phyloP scores from a whole-genome alignment of 1,140 invertebrate species.

The Stegodyphus mimosarum region DNA sequence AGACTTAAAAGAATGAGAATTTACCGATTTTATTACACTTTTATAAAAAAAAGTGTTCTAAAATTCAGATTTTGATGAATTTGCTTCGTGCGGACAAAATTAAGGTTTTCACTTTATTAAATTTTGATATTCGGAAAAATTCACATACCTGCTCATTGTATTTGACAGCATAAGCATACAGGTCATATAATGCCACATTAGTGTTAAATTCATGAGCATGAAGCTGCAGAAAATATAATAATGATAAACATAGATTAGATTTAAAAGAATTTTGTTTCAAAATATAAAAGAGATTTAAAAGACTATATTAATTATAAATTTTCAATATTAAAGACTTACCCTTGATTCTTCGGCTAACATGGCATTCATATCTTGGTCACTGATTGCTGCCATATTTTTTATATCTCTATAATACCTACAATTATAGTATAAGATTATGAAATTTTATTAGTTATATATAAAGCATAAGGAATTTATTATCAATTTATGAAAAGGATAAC shows the following conservation, averaged over 20 bases:
- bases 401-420: conserved; percentile 73
- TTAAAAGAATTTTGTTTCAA: neutral
- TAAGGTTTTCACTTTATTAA: neutral
- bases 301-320: neutral
- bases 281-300: too few species aligned
- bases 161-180: conserved; percentile 94
- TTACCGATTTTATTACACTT: too few species aligned
- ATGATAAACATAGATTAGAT: neutral
- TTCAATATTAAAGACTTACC: conserved; percentile 72
- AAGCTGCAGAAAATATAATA: conserved; percentile 73
- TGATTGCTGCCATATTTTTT: conserved; percentile 92
- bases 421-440: too few species aligned
- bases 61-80: too few species aligned
- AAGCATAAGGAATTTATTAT: too few species aligned
- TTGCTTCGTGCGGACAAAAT: too few species aligned
- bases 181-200: conserved; percentile 93
- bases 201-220: conserved; percentile 97
- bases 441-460: too few species aligned
- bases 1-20: too few species aligned
- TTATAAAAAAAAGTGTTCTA: too few species aligned
- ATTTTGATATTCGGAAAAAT: neutral
- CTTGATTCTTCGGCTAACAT: conserved; percentile 98
- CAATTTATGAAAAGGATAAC: neutral
- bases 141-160: conserved; percentile 80
- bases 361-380: conserved; percentile 99